Conservation (phyloP, 2,888 invertebrate genomes). For the Dichetophora obliterata region DNA sequence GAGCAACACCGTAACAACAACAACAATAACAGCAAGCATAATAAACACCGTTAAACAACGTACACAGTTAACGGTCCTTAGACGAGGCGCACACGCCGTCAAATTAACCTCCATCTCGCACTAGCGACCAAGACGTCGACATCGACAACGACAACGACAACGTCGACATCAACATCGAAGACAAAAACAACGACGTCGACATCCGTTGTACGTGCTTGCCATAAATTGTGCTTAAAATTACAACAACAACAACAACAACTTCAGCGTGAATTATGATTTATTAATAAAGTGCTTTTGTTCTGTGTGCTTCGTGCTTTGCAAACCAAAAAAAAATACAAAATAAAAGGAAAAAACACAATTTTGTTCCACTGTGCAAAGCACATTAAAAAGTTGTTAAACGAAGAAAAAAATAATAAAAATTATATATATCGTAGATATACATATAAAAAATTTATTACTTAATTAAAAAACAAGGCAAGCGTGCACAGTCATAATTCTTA, state of each 20-base stretch:
- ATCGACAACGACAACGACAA: not conserved
- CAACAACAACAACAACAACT: conserved; percentile 24
- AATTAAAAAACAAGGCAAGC: conserved; percentile 35
- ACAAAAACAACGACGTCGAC: conserved; percentile 36
- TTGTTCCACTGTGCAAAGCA: conserved; percentile 14
- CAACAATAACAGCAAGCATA: conserved; percentile 6
- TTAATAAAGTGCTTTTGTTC: conserved; percentile 37
- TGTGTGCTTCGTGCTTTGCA: not conserved
- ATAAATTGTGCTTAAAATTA: conserved; percentile 44
- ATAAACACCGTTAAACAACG: not conserved
- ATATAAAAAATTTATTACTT: conserved; percentile 39
- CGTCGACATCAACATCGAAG: not conserved
- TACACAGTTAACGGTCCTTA: conserved; percentile 28
- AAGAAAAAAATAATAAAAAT: conserved; percentile 26
- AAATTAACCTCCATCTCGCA: conserved; percentile 23
- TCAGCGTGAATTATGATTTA: conserved; percentile 42
- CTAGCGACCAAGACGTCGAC: not conserved
- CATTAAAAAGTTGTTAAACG: conserved; percentile 27
- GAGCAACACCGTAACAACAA: not conserved
- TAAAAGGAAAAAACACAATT: not conserved
- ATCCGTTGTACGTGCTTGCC: conserved; percentile 45
- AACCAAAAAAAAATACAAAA: not conserved
- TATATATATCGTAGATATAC: no score
- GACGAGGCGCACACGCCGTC: conserved; percentile 34
- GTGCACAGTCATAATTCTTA: conserved; percentile 29